Evolutionary conservation across 2,797 vertebrate species (phyloP), one percentile per base, ranked within the genome.

Genomic region (Melanotaenia pygmaea): DNA sequence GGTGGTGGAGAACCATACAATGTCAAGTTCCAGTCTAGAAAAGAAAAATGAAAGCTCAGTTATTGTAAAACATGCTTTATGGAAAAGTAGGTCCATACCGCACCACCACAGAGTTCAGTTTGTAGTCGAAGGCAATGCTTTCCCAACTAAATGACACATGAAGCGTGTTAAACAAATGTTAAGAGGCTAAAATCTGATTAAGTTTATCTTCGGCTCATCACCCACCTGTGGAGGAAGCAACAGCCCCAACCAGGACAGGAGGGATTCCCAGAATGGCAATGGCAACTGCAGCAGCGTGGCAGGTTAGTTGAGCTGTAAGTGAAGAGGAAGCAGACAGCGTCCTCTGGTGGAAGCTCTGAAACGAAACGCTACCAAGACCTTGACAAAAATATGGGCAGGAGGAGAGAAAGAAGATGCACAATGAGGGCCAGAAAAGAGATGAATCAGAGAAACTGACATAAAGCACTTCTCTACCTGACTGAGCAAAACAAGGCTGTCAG

Each of bases 281-380:
- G 34, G 78, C 1, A 13, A 82, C 0, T 1, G 79, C 85, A 16
- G 89, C 86, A 13, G 67, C 77, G 11, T 74, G 85, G 64, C 88
- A 90, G 20, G 84, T 91, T 9, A 87, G 13, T 82, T 88, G 80
- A 20, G 85, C 69, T 16, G 82, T 85, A 1, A 0, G 37, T 1
- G 84, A 67, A 3, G 82, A 89, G 43, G 64, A 76, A 45, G 88
- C 64, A 22, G 88, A 90, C 76, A 90, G 83, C 35, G 68, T 69
- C 85, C 90, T 92, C 86, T 93, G 90, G 78, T 92, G 91, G 89
- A 91, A 91, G 64, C 72, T 62, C 35, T 91, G 85, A 60, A 86
- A 89, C 7, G 79, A 84, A 28, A 89, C 1, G 38, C 86, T 86
- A 7, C 85, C 79, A 3, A 89, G 74, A 60, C 20, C 64, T 87